Evolutionary conservation across 30 jellyfish, hydroid and myxozoan genomes (phyloP).

Genomic region (Hydractinia symbiolongicarpus): DNA sequence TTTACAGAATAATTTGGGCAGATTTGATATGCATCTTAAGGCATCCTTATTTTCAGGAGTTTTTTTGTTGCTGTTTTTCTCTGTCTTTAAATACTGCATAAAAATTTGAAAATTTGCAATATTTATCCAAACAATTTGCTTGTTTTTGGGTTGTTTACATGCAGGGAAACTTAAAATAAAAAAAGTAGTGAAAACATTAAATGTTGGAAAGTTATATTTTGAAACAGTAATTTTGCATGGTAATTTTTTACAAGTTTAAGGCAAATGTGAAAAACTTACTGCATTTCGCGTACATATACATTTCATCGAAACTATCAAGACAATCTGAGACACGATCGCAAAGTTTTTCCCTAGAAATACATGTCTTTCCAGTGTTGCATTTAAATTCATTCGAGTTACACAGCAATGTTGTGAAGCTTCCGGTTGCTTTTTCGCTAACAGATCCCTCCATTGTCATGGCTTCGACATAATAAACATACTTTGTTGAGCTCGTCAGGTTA

Average conservation of each 20-base stretch:
- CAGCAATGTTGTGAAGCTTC: neutral
- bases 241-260: neutral
- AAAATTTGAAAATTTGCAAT: no score
- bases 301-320: neutral
- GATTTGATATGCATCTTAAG: no score
- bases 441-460: neutral
- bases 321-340: slow-evolving; percentile 3
- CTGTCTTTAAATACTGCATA: no score
- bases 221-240: no score
- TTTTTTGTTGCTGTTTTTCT: no score
- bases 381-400: neutral
- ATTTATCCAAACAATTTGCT: no score
- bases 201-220: no score
- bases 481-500: neutral
- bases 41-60: no score
- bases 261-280: neutral
- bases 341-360: neutral
- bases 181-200: no score
- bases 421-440: neutral
- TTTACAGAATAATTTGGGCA: no score
- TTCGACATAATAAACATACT: neutral
- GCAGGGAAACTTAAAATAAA: no score
- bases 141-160: no score
- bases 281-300: slow-evolving; percentile 1
- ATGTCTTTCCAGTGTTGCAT: neutral